Percentiles rank a stretch among this genome's conserved stretches.
phyloP scores from a whole-genome alignment of 2,113 vertebrate species.

The Aleadryas rufinucha region DNA sequence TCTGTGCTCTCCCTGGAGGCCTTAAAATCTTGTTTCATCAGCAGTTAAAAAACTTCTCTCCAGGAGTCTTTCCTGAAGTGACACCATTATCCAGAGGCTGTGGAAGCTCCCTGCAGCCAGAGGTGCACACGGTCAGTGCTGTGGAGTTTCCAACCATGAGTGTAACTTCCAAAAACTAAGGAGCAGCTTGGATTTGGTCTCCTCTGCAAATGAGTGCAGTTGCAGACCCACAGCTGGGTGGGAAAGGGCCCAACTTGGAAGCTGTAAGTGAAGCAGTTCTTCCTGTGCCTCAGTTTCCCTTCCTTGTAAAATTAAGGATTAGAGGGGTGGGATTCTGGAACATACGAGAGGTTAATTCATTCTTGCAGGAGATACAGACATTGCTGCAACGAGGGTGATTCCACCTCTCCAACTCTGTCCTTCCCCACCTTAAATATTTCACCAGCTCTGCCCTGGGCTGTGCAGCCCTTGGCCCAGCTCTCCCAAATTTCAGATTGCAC shows the following conservation, averaged over 20 bases:
- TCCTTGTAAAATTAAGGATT: background rate
- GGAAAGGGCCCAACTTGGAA: background rate
- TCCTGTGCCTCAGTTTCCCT: background rate
- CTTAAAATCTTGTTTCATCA: background rate
- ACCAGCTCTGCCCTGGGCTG: background rate
- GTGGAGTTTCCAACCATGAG: fast-evolving
- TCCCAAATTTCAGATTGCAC: background rate
- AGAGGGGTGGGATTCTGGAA: background rate
- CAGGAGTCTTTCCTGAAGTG: background rate
- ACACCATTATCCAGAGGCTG: fast-evolving
- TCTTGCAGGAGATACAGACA: background rate
- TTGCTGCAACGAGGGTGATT: background rate
- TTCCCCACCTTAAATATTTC: background rate
- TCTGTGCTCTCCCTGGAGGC: fast-evolving
- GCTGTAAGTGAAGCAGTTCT: fast-evolving
- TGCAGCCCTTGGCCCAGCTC: background rate
- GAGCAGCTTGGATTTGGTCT: background rate
- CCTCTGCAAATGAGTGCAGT: fast-evolving
- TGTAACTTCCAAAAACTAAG: background rate
- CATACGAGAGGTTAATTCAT: fast-evolving
- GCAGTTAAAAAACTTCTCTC: background rate
- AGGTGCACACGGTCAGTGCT: fast-evolving
- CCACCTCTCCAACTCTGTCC: fast-evolving
- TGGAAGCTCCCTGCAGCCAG: background rate
- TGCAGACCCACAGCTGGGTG: background rate